Evolutionary conservation across 2,797 vertebrate species (phyloP).

Genomic region (Gymnoscopelus braueri): DNA sequence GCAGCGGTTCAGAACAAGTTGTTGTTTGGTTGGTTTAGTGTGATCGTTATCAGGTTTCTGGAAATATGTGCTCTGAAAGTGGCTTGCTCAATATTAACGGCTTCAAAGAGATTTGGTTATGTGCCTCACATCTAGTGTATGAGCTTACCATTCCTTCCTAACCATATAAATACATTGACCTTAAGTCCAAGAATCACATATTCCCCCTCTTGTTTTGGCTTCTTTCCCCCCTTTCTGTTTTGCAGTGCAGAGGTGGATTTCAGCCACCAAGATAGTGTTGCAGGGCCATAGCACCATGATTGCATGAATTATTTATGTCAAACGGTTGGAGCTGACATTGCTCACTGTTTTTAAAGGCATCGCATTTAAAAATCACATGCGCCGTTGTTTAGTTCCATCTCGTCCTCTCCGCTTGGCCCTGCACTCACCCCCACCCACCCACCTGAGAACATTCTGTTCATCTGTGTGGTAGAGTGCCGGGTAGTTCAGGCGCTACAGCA

Average conservation of each 20-base stretch:
- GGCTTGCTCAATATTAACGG: constrained; percentile 2
- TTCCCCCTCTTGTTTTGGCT: neutral
- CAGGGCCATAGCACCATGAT: constrained; percentile 22
- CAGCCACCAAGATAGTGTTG: constrained; percentile 28
- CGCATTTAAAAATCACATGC: constrained; percentile 53
- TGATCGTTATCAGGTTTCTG: constrained; percentile 7
- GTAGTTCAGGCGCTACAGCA: neutral
- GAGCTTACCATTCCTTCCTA: neutral
- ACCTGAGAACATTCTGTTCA: constrained; percentile 16
- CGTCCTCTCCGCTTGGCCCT: constrained; percentile 9
- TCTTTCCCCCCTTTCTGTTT: neutral
- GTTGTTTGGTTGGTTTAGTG: neutral
- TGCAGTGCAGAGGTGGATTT: constrained; percentile 11
- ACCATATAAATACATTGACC: neutral
- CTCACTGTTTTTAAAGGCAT: constrained; percentile 55
- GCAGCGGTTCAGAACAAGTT: neutral
- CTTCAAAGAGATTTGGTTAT: neutral
- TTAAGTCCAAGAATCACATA: neutral
- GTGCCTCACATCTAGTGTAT: neutral
- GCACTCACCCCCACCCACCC: neutral
- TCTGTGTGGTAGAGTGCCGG: constrained; percentile 2
- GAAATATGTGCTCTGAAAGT: neutral
- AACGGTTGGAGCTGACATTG: constrained; percentile 29
- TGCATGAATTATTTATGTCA: constrained; percentile 56
- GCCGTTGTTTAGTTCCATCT: constrained; percentile 46